These are phyloP conservation scores for Neotoma lepida DNA, from an alignment of 2,113 vertebrate genomes.

Conservation along the genomic window DNA sequence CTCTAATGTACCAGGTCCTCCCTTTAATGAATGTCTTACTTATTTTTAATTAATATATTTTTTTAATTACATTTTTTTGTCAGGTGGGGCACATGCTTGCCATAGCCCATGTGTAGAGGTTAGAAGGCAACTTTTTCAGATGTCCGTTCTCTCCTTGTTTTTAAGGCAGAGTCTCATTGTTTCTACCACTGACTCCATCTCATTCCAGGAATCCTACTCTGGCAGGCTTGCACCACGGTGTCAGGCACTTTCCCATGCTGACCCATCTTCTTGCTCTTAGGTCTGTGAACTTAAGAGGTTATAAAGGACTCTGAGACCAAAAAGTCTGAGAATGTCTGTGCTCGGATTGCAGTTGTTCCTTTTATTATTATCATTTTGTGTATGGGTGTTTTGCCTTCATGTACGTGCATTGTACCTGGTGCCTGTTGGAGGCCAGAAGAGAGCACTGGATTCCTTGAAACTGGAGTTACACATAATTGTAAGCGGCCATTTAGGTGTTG, in stretches of 20 bases:
- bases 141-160: neutral
- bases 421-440: neutral
- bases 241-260: neutral
- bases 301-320: neutral
- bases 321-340: neutral
- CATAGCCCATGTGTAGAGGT: neutral
- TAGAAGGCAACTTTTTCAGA: neutral
- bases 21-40: neutral
- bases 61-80: neutral
- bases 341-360: neutral
- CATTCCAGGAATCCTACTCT: neutral
- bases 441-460: neutral
- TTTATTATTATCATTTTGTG: neutral
- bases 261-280: neutral
- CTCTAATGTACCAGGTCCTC: neutral
- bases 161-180: neutral
- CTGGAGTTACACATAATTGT: neutral
- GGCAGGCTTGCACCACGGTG: neutral
- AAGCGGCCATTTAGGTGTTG: neutral
- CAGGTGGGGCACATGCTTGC: neutral
- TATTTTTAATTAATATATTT: neutral
- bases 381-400: neutral
- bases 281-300: neutral
- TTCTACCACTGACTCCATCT: neutral
- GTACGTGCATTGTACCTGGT: neutral